phyloP scores from a whole-genome alignment of 2,888 invertebrate genomes.

The Teleiodes luculella region DNA sequence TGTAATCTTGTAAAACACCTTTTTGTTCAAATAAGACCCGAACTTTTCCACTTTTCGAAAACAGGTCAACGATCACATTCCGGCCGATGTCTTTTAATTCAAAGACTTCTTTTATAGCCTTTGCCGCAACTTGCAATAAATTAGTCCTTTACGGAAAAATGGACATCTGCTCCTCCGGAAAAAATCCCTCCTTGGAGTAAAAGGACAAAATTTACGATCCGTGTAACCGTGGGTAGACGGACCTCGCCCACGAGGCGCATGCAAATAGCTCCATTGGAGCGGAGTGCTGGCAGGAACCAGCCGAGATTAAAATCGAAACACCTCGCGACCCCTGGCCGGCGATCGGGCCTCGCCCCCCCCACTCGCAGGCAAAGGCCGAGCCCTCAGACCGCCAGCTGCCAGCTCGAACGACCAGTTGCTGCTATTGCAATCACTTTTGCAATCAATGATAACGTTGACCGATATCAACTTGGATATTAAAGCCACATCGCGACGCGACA shows the following conservation, averaged over 20 bases:
- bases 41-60: constrained; percentile 35
- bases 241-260: constrained; percentile 70
- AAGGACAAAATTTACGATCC: constrained; percentile 76
- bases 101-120: constrained; percentile 59
- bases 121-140: constrained; percentile 68
- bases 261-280: constrained; percentile 72
- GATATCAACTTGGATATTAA: constrained; percentile 4
- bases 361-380: background rate
- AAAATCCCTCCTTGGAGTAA: constrained; percentile 68
- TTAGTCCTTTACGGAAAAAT: constrained; percentile 70
- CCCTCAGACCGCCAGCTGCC: background rate
- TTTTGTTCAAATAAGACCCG: constrained; percentile 27
- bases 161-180: constrained; percentile 69
- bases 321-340: constrained; percentile 41
- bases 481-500: background rate
- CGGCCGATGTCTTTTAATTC: constrained; percentile 58
- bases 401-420: constrained; percentile 9
- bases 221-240: constrained; percentile 71
- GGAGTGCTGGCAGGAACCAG: constrained; percentile 50
- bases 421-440: constrained; percentile 12
- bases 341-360: background rate
- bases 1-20: constrained; percentile 9
- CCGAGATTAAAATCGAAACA: constrained; percentile 61
- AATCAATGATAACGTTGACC: constrained; percentile 9
- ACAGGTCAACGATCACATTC: constrained; percentile 56